These are phyloP conservation scores for Megalops atlanticus DNA, from an alignment of 2,113 vertebrate species.

Conservation along the genomic window DNA sequence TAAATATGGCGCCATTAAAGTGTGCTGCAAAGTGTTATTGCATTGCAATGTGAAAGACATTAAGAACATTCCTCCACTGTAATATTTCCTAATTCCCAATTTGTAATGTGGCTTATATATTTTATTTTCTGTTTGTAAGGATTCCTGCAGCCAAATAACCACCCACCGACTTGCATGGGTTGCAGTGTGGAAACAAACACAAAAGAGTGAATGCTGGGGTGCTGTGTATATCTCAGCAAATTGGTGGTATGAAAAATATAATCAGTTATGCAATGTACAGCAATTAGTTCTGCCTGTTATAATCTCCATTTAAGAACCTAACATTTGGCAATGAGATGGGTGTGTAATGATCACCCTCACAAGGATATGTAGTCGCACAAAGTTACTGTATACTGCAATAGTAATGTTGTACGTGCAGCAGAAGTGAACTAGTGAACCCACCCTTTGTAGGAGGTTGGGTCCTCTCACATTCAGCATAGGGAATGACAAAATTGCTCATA, in stretches of 20 bases:
- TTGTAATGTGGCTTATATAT: not conserved
- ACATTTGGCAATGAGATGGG: not conserved
- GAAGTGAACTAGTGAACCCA: too few relatives aligned
- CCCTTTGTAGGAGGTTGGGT: too few relatives aligned
- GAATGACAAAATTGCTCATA: not conserved
- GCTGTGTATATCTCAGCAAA: too few relatives aligned
- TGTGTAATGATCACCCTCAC: too few relatives aligned
- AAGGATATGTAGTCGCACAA: too few relatives aligned
- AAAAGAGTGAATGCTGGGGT: too few relatives aligned
- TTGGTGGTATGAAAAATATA: too few relatives aligned
- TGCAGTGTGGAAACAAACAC: not conserved
- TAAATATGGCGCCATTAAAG: not conserved
- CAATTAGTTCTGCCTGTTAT: not conserved
- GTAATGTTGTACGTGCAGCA: too few relatives aligned
- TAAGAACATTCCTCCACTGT: not conserved
- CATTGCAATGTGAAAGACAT: not conserved
- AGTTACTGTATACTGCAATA: too few relatives aligned
- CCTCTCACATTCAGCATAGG: not conserved
- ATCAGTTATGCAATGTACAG: not conserved
- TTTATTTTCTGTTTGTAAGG: not conserved
- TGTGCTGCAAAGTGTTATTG: not conserved
- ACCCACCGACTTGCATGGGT: not conserved
- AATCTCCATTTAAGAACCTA: too few relatives aligned
- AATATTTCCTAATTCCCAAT: too few relatives aligned
- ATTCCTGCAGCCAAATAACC: not conserved